Evolutionary conservation across 2,888 invertebrate species (phyloP).

Genomic region (Agriopis leucophaearia): DNA sequence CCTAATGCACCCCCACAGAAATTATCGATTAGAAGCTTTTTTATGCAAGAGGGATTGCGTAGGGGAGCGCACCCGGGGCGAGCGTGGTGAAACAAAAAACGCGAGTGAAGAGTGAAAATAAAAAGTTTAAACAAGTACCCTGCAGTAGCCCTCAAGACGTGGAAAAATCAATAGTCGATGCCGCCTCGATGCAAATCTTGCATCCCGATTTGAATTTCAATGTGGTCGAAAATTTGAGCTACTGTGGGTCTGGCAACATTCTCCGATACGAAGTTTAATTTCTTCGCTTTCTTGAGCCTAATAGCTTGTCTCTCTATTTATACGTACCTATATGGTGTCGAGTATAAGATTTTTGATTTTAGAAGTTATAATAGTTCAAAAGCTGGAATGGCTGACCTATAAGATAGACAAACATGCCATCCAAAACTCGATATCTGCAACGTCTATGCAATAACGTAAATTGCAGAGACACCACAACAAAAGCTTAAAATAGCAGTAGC

Average conservation of each 20-base stretch:
- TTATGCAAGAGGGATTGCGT: conserved; percentile 85
- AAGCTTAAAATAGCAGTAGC: conserved; percentile 52
- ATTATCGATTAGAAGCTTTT: conserved; percentile 87
- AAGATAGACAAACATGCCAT: background rate
- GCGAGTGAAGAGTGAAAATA: conserved; percentile 85
- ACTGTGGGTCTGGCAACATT: conserved; percentile 51
- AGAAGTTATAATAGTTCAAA: no score
- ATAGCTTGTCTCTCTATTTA: conserved; percentile 14
- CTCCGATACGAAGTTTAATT: conserved; percentile 63
- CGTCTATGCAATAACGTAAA: background rate
- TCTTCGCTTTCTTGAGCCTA: conserved; percentile 35
- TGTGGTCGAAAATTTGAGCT: conserved; percentile 71
- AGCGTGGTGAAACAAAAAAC: conserved; percentile 85
- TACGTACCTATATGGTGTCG: no score
- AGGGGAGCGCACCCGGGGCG: conserved; percentile 77
- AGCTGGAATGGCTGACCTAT: no score
- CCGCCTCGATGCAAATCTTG: conserved; percentile 82
- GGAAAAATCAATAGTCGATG: conserved; percentile 84
- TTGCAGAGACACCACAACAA: conserved; percentile 30
- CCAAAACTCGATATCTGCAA: conserved; percentile 4
- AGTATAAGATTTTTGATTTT: no score
- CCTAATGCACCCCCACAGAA: conserved; percentile 87
- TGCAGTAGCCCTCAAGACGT: conserved; percentile 83
- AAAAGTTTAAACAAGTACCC: conserved; percentile 85
- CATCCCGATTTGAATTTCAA: conserved; percentile 83